Percentiles rank a stretch among this genome's conserved stretches.
Evolutionary conservation across 2,797 vertebrate genomes (phyloP).

Genomic region (Rhinichthys osculus): DNA sequence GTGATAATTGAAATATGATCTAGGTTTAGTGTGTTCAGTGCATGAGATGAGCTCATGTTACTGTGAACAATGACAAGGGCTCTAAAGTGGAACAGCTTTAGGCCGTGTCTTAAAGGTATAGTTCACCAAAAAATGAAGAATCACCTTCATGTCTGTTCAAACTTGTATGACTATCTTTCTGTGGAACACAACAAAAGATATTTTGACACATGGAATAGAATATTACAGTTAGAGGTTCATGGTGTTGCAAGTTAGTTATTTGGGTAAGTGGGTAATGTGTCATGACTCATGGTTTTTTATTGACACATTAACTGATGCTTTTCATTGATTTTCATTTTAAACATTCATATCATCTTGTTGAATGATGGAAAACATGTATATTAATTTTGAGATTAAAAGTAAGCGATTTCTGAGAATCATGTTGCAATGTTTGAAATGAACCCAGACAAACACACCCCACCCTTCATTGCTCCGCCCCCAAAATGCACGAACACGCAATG

Average conservation of each 20-base stretch:
- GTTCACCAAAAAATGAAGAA: not conserved
- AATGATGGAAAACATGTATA: not conserved
- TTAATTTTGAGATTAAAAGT: too few relatives aligned
- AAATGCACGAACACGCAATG: too few relatives aligned
- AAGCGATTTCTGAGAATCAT: too few relatives aligned
- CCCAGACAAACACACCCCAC: too few relatives aligned
- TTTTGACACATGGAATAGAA: not conserved
- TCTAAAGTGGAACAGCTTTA: not conserved
- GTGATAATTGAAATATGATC: not conserved
- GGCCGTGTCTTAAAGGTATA: not conserved
- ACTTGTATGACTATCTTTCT: not conserved
- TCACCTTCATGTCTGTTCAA: not conserved
- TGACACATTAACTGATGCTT: not conserved
- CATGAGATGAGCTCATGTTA: slow-evolving; percentile 11
- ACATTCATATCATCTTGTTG: not conserved
- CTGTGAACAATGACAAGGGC: not conserved
- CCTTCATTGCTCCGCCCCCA: too few relatives aligned
- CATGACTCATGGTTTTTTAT: not conserved
- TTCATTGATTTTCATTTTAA: not conserved
- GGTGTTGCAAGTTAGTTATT: slow-evolving; percentile 2
- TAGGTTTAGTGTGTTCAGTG: not conserved
- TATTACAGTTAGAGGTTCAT: not conserved
- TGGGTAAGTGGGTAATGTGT: not conserved
- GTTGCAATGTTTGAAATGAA: too few relatives aligned
- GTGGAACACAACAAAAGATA: not conserved